Conservation (phyloP, 1,140 invertebrate genomes). For the Ganaspis sp. region DNA sequence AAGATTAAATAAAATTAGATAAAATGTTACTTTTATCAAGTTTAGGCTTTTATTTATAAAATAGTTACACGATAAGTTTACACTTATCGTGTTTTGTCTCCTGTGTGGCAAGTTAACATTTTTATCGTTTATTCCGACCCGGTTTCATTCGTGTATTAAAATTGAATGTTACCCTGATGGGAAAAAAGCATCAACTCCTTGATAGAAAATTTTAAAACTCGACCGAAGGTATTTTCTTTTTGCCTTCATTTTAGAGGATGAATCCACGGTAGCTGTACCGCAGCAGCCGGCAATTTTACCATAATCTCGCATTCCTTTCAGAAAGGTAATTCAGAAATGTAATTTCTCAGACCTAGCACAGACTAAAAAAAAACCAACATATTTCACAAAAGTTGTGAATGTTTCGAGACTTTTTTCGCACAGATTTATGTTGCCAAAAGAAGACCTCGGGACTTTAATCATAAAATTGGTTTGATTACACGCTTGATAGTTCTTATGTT, state of each 20-base stretch:
- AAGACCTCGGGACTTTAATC: neutral
- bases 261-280: neutral
- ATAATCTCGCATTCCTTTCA: slow-evolving; percentile 20
- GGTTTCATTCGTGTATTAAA: neutral
- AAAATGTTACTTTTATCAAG: too few species aligned
- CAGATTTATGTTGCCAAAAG: neutral
- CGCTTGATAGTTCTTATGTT: neutral
- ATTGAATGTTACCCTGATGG: neutral
- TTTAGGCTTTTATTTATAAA: too few species aligned
- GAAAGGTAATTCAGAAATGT: slow-evolving; percentile 21
- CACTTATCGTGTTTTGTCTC: too few species aligned
- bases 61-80: too few species aligned
- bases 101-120: too few species aligned
- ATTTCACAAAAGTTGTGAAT: neutral
- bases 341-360: neutral
- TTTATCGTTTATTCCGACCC: neutral
- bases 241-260: neutral
- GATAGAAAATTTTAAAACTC: slow-evolving; percentile 7
- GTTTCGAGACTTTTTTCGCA: neutral
- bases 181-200: neutral
- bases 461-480: neutral
- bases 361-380: neutral
- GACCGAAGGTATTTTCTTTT: neutral
- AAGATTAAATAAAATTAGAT: too few species aligned
- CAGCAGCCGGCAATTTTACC: slow-evolving; percentile 14